Percentiles rank a stretch among this genome's conserved stretches.
These are phyloP conservation scores for Ranitomeya imitator DNA, from an alignment of 2,113 vertebrate genomes.

Conservation along the genomic window DNA sequence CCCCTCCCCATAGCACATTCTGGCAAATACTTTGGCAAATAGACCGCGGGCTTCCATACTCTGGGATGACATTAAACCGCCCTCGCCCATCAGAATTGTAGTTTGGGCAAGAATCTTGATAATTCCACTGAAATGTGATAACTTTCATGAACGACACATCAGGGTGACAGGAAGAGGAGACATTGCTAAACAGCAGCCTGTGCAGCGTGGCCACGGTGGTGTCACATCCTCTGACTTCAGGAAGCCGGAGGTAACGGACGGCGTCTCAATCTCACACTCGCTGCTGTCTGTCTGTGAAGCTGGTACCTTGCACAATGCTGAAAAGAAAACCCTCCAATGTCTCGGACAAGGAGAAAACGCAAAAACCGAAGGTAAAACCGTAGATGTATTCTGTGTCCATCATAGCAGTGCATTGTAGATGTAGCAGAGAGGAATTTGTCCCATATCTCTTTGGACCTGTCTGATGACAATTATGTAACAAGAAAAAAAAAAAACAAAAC, in stretches of 20 bases:
- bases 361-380: slow-evolving; percentile 82
- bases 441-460: not conserved
- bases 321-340: slow-evolving; percentile 82
- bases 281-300: not conserved
- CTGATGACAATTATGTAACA: not conserved
- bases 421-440: not conserved
- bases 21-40: not conserved
- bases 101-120: not conserved
- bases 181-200: slow-evolving; percentile 33
- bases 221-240: slow-evolving; percentile 75
- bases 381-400: not conserved
- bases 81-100: not conserved
- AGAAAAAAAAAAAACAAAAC: too few relatives aligned
- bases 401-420: not conserved
- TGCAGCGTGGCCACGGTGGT: slow-evolving; percentile 50
- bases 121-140: not conserved
- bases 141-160: not conserved
- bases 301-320: slow-evolving; percentile 72
- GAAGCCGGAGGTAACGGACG: slow-evolving; percentile 61
- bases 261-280: slow-evolving; percentile 30
- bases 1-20: too few relatives aligned
- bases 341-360: slow-evolving; percentile 81
- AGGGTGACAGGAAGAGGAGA: slow-evolving; percentile 22
- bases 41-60: not conserved
- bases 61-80: not conserved